Percentiles rank a stretch among this genome's conserved stretches.
Evolutionary conservation across 2,888 invertebrate species (phyloP).

Genomic region (Lymantria monacha): DNA sequence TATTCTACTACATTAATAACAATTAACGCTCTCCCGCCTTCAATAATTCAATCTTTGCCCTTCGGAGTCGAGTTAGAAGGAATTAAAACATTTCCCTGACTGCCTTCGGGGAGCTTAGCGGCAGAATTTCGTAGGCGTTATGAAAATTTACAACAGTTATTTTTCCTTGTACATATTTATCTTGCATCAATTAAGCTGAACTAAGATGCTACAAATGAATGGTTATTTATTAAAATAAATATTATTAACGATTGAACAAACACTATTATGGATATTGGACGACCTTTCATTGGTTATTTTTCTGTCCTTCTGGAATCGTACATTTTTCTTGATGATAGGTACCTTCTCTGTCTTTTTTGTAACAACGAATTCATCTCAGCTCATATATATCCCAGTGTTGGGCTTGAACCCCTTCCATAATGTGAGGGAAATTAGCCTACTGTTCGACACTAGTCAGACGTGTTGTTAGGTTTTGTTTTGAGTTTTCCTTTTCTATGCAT

Average conservation of each 20-base stretch:
- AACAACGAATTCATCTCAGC: no score
- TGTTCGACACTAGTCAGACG: no score
- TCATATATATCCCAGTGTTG: no score
- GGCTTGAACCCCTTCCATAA: no score
- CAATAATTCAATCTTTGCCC: slow-evolving; percentile 57
- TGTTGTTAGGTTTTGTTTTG: no score
- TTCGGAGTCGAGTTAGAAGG: slow-evolving; percentile 42
- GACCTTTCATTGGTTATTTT: no score
- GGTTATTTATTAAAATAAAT: not conserved
- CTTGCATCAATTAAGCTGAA: slow-evolving; percentile 4
- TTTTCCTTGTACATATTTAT: slow-evolving; percentile 3
- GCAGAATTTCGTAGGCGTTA: slow-evolving; percentile 23
- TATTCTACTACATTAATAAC: slow-evolving; percentile 51
- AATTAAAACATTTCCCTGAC: slow-evolving; percentile 44
- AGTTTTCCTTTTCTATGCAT: no score
- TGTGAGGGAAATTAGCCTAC: no score
- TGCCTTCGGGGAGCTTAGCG: slow-evolving; percentile 24
- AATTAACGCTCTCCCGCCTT: slow-evolving; percentile 53
- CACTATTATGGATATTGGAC: not conserved
- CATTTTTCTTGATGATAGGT: no score
- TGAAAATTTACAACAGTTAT: slow-evolving; percentile 21
- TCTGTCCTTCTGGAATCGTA: no score
- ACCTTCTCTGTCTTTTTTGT: no score
- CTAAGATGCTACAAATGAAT: not conserved
- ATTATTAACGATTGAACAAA: no score